Evolutionary conservation across 2,113 vertebrate genomes (phyloP).

Genomic region (Globicephala melas): DNA sequence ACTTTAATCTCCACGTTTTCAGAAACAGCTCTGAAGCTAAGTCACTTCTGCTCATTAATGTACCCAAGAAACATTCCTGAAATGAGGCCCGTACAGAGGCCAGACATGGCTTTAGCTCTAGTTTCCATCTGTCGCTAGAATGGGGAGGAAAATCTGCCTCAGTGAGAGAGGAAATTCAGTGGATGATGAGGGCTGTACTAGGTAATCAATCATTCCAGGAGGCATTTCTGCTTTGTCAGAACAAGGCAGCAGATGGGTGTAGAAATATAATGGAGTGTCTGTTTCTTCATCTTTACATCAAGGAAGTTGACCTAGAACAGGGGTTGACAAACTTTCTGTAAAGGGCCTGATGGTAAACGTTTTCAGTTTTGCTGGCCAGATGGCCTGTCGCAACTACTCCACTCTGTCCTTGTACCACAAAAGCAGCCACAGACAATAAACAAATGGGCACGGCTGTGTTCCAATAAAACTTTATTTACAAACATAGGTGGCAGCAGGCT

Average conservation of each 20-base stretch:
- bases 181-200: background rate
- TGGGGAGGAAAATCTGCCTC: background rate
- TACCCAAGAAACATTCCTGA: background rate
- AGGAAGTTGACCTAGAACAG: background rate
- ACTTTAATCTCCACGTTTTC: conserved; percentile 2
- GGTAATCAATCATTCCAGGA: background rate
- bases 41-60: background rate
- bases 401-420: background rate
- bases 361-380: background rate
- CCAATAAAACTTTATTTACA: conserved; percentile 15
- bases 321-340: background rate
- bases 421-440: background rate
- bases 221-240: background rate
- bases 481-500: background rate
- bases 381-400: background rate
- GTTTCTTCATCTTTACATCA: background rate
- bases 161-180: background rate
- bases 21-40: background rate
- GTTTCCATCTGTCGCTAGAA: background rate
- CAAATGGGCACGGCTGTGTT: background rate
- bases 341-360: background rate
- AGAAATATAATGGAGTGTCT: background rate
- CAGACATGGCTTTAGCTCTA: background rate
- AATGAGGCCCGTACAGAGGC: background rate
- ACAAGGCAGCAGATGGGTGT: background rate